Conservation (phyloP, 2,888 invertebrate genomes). For the Blera fallax region DNA sequence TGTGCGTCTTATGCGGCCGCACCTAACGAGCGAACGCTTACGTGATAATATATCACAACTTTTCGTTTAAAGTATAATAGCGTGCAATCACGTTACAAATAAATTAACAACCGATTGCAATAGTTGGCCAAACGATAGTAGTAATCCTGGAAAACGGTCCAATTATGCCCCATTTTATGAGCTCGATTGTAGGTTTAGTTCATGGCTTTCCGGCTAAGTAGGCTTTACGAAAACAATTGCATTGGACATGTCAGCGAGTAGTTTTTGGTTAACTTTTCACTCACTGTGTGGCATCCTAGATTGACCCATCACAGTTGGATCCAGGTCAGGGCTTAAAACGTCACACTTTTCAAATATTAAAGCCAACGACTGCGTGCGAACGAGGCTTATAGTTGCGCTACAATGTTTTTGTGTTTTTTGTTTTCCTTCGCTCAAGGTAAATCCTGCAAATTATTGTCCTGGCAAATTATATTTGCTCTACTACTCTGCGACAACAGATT, state of each 20-base stretch:
- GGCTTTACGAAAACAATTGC: not conserved
- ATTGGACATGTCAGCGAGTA: not conserved
- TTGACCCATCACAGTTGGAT: not conserved
- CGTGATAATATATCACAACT: conserved; percentile 29
- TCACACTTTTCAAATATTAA: conserved; percentile 67
- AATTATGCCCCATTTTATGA: conserved; percentile 25
- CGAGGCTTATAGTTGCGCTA: conserved; percentile 5
- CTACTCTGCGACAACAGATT: conserved; percentile 11
- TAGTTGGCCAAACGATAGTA: conserved; percentile 10
- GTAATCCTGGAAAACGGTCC: conserved; percentile 3
- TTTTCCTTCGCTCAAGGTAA: conserved; percentile 42
- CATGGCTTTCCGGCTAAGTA: not conserved
- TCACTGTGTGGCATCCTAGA: not conserved
- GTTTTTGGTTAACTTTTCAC: too few species aligned
- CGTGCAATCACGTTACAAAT: conserved; percentile 53
- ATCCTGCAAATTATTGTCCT: conserved; percentile 63
- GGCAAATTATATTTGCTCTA: conserved; percentile 34
- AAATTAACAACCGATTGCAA: conserved; percentile 37
- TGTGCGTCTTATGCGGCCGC: not conserved
- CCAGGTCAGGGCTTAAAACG: conserved; percentile 57
- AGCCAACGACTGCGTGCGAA: not conserved
- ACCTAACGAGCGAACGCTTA: not conserved
- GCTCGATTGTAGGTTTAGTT: not conserved
- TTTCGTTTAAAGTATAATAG: conserved; percentile 11
- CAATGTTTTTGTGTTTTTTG: not conserved